Evolutionary conservation across 2,113 vertebrate species (phyloP).

Genomic region (Ageneiosus marmoratus): DNA sequence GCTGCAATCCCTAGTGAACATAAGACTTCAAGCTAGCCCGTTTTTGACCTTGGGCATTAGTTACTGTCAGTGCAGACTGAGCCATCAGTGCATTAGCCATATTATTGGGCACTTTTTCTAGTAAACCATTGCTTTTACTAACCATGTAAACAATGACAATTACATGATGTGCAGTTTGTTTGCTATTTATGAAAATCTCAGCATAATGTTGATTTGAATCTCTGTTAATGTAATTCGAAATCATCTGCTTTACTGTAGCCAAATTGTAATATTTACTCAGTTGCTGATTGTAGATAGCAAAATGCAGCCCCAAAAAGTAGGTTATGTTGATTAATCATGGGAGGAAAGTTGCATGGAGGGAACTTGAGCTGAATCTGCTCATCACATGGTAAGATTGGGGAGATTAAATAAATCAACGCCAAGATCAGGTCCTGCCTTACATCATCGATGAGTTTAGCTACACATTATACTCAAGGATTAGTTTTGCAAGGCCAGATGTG

Average conservation of each 20-base stretch:
- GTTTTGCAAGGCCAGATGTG: not conserved
- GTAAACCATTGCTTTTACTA: not conserved
- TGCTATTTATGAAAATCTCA: not conserved
- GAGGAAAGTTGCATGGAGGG: not conserved
- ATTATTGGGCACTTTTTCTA: not conserved
- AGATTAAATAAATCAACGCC: slow-evolving; percentile 3
- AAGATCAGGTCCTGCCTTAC: not conserved
- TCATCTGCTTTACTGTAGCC: not conserved
- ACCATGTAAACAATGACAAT: not conserved
- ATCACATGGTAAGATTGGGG: not conserved
- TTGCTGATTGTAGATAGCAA: not conserved
- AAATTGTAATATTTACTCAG: not conserved
- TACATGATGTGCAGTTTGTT: not conserved
- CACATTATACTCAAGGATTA: not conserved
- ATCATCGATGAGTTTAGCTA: not conserved
- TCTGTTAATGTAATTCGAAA: not conserved
- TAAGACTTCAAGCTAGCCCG: not conserved
- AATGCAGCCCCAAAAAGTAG: not conserved
- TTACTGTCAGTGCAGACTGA: not conserved
- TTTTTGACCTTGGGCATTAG: not conserved
- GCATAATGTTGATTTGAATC: not conserved
- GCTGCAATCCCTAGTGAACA: not conserved
- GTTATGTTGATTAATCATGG: not conserved
- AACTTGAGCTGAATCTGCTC: slow-evolving; percentile 2
- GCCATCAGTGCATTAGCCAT: not conserved